phyloP scores from a whole-genome alignment of 2,113 vertebrate genomes.

The Coreoperca whiteheadi region DNA sequence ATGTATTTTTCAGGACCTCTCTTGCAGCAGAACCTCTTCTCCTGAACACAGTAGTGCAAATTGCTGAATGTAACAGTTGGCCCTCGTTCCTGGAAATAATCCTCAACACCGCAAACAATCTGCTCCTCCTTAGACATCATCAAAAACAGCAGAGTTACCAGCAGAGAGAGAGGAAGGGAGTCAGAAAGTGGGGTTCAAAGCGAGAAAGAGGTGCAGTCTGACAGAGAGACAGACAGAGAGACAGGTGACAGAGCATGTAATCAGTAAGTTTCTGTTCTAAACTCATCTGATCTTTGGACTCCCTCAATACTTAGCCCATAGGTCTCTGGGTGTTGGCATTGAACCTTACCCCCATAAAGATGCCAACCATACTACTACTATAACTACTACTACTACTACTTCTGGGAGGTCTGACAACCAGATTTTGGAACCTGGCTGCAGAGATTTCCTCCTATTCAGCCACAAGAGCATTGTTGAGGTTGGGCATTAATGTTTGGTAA shows the following conservation, averaged over 20 bases:
- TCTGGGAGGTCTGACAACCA: not conserved
- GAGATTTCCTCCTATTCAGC: not conserved
- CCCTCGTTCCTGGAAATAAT: constrained; percentile 62
- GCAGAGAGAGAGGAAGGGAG: not conserved
- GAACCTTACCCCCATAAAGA: constrained; percentile 33
- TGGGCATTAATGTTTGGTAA: not conserved
- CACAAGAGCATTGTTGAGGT: not conserved
- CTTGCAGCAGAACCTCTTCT: constrained; percentile 67
- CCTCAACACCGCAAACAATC: constrained; percentile 4
- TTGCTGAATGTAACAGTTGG: constrained; percentile 80
- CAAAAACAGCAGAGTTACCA: constrained; percentile 9
- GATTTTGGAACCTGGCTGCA: not conserved
- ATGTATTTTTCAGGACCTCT: constrained; percentile 74
- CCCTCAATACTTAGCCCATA: not conserved
- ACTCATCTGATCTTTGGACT: constrained; percentile 65
- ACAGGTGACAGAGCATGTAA: not conserved
- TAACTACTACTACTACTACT: too few relatives aligned
- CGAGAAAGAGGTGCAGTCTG: not conserved
- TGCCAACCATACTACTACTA: not conserved
- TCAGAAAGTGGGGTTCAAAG: not conserved
- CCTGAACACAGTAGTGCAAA: constrained; percentile 76
- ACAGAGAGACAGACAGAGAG: constrained; percentile 1
- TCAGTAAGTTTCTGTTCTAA: constrained; percentile 3
- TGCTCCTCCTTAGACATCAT: constrained; percentile 61
- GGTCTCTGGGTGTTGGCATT: not conserved